Percentiles rank a stretch among this genome's conserved stretches.
Conservation (phyloP, 2,113 vertebrate genomes). For the Lynx canadensis region DNA sequence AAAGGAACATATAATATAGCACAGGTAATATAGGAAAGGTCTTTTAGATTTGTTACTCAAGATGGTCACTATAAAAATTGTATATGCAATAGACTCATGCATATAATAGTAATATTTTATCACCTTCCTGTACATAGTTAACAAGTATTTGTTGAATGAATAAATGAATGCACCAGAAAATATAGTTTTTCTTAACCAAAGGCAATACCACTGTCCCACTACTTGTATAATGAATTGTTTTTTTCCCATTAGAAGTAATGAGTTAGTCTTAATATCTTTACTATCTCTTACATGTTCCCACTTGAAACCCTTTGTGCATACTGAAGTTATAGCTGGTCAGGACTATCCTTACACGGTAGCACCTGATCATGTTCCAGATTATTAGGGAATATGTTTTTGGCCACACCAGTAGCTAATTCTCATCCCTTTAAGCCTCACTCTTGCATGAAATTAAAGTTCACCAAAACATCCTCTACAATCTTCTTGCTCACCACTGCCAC, state of each 20-base stretch:
- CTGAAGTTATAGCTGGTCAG: background rate
- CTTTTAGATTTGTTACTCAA: background rate
- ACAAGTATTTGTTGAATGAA: background rate
- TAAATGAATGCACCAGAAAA: background rate
- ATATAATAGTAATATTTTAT: background rate
- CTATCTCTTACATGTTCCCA: background rate
- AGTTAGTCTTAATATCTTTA: background rate
- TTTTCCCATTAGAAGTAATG: background rate
- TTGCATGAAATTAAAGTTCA: background rate
- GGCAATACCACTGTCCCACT: background rate
- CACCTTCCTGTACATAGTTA: background rate
- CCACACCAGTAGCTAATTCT: background rate
- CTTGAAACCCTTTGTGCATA: background rate
- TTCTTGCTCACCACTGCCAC: background rate
- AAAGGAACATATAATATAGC: background rate
- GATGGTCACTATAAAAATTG: background rate
- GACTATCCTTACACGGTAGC: background rate
- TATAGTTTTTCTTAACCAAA: constrained; percentile 6
- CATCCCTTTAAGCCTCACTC: background rate
- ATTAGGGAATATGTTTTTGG: background rate
- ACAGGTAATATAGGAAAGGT: background rate
- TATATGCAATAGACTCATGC: background rate
- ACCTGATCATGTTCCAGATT: background rate
- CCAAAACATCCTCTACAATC: background rate
- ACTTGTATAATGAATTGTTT: background rate